Evolutionary conservation across 2,888 invertebrate species (phyloP).

Genomic region (Dasysyrphus albostriatus): DNA sequence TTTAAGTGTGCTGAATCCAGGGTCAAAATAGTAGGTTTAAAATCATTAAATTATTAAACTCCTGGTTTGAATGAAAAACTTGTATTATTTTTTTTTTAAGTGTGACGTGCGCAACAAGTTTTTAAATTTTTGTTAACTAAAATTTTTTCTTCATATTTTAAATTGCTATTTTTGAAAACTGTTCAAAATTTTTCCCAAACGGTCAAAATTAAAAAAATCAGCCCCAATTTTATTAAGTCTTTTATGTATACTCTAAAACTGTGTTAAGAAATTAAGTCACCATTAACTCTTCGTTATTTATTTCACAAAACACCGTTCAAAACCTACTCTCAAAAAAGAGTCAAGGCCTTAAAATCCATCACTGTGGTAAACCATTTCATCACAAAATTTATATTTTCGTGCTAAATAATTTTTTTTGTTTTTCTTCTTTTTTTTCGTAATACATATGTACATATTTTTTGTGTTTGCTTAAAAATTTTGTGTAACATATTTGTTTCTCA

Average conservation of each 20-base stretch:
- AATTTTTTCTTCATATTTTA: too few species aligned
- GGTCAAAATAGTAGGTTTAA: too few species aligned
- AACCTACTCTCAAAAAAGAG: constrained; percentile 1
- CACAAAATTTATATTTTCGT: constrained; percentile 4
- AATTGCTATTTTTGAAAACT: too few species aligned
- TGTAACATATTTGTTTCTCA: neutral
- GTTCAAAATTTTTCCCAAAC: too few species aligned
- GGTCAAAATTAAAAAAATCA: neutral
- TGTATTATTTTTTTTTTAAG: too few species aligned
- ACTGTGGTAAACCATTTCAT: constrained; percentile 34
- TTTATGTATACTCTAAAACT: neutral
- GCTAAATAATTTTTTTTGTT: constrained; percentile 1
- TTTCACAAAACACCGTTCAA: neutral
- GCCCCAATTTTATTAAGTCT: neutral
- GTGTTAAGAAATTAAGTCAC: neutral
- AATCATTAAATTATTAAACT: too few species aligned
- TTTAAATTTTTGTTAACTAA: too few species aligned
- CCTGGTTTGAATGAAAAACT: too few species aligned
- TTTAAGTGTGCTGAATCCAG: too few species aligned
- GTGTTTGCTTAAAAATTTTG: constrained; percentile 17
- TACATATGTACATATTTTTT: constrained; percentile 7
- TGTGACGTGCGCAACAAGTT: too few species aligned
- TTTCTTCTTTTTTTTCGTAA: neutral
- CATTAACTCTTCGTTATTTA: neutral
- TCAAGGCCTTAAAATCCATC: constrained; percentile 6